Base-by-base conservation (phyloP, 2,113 vertebrate genomes). In the Craseonycteris thonglongyai region DNA sequence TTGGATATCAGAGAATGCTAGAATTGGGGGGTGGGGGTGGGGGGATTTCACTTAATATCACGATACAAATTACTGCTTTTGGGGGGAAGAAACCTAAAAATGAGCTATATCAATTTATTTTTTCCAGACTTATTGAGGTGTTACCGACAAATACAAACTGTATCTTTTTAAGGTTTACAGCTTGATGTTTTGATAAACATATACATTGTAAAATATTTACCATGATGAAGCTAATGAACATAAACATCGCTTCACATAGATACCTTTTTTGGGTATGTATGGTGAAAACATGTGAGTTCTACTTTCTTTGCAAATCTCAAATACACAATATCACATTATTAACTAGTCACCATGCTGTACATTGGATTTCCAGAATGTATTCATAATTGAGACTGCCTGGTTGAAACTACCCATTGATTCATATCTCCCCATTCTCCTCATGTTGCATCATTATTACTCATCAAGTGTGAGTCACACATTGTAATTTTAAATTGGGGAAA, bases 1-100 rank as follows among this genome's bases (percentile, higher is more conserved):
- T 93, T 85, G 68, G 84, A 65, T 82, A 63, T 65, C 59, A 95
- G 56, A 79, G 83, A 72, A 90, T 59, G 59, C 38, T 87, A 88
- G 54, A 90, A 93, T 80, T 74, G n/a, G 14, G 14, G 7, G 42
- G 58, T n/a, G n/a, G 42, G 11, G 11, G 6, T 35, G 56, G 42
- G 4, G 2, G 14, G n/a, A 30, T 5, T 74, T 63, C 21, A 45
- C 40, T 9, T 75, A 59, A 71, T 58, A 26, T 78, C 26, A 40
- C 40, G 35, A 12, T 74, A 40, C n/a, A 76, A 59, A n/a, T 42
- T 93, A 54, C 90, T 63, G 22, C n/a, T 22, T 88, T 12, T 33
- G 42, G 54, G 40, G 45, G 69, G n/a, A n/a, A n/a, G n/a, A 68
- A 69, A 69, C 54, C 38, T 56, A 69, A 69, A 59, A 69, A 61